Evolutionary conservation across 1,140 invertebrate genomes (phyloP), one percentile per base, ranked within the genome.

Genomic region (Cotesia chilonis): DNA sequence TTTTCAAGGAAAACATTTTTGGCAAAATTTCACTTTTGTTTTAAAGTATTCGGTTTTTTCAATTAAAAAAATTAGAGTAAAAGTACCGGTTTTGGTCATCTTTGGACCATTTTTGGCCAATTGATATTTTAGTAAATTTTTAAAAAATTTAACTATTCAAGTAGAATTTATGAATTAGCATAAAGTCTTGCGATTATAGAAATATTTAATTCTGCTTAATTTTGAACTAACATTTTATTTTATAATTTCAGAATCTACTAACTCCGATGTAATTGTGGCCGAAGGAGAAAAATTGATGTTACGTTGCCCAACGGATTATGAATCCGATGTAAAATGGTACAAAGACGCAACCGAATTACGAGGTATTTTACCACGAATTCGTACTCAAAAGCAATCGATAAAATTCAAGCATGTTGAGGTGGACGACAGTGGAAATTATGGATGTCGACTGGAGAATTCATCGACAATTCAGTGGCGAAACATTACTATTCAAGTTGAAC

Each of bases 231-330:
- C 2, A 6, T 47, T 47, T 47, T 47, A 47, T 47, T 64, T 41
- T 51, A 17, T 37, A 47, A 51, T 76, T 77, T 4, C 74, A 82
- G 80, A 80, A 41, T 63, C 68, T 47, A 69, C 70, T 17, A 74
- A 74, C 69, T 1, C 55, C 28, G 77, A 81, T 64, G 77, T 77
- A 7, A 72, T 70, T n/a, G 76, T 84, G 10, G 74, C 71, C 4
- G 67, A 69, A 7, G 82, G 82, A 4, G 84, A 85, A 5, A 83
- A 77, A 59, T 67, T 87, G 10, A 80, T 57, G n/a, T 51, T 87
- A n/a, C 72, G 81, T 14, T 87, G 86, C 71, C 54, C 73, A 1
- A 52, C 74, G 2, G 76, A 79, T 4, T 61, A 76, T 0, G 72
- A 80, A 2, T 68, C 52, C 4, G 72, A 80, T 10, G 76, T 77